Percentiles rank a stretch among this genome's conserved stretches.
Evolutionary conservation across 2,888 invertebrate genomes (phyloP).

Genomic region (Hypselothyrea guttata): DNA sequence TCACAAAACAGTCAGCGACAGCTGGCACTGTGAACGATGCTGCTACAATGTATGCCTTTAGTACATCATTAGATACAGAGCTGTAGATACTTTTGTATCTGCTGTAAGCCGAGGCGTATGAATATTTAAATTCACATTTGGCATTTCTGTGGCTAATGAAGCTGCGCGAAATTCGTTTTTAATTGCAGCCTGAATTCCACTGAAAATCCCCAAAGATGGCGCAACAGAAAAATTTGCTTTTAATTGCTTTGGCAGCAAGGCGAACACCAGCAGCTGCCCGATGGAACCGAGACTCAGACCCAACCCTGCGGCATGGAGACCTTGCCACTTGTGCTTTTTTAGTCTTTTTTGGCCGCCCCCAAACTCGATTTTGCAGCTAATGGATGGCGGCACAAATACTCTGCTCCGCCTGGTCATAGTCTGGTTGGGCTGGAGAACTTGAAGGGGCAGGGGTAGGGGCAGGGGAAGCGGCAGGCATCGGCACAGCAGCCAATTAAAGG

Average conservation of each 20-base stretch:
- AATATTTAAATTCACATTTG: constrained; percentile 63
- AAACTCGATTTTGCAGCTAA: constrained; percentile 76
- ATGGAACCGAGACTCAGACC: constrained; percentile 10
- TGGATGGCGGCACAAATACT: constrained; percentile 59
- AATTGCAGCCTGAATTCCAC: constrained; percentile 62
- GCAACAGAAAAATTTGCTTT: constrained; percentile 74
- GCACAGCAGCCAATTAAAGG: constrained; percentile 82
- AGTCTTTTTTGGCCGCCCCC: constrained; percentile 48
- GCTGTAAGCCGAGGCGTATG: constrained; percentile 49
- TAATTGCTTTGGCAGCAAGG: constrained; percentile 64
- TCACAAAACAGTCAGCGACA: constrained; percentile 59
- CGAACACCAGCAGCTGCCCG: constrained; percentile 16
- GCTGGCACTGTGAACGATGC: constrained; percentile 39
- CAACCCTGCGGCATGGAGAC: constrained; percentile 24
- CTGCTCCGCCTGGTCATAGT: constrained; percentile 35
- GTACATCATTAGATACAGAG: constrained; percentile 27
- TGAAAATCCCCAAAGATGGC: constrained; percentile 71
- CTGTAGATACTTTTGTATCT: constrained; percentile 16
- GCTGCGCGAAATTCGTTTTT: constrained; percentile 77
- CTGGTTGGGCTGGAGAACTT: constrained; percentile 21
- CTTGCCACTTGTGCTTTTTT: constrained; percentile 69
- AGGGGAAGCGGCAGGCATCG: constrained; percentile 37
- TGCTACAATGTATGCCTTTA: constrained; percentile 13
- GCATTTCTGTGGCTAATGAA: constrained; percentile 62
- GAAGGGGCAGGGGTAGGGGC: background rate